Percentiles rank a stretch among this genome's conserved stretches.
Conservation (phyloP, 2,113 vertebrate genomes). For the Garra rufa region DNA sequence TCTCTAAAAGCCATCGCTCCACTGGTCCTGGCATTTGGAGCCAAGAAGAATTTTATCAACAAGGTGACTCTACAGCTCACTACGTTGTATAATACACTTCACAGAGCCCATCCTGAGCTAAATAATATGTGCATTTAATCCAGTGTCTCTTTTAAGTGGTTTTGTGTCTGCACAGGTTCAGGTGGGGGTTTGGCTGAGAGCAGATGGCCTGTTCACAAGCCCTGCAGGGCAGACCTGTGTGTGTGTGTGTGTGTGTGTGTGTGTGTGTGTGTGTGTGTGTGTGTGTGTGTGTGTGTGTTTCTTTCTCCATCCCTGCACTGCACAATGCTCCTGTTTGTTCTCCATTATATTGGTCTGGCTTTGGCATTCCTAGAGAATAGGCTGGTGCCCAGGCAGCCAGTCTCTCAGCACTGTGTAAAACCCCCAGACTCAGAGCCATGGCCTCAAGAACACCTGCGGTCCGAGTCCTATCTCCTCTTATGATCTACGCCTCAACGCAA, state of each 20-base stretch:
- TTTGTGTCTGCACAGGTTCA: slow-evolving; percentile 30
- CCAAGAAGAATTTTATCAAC: slow-evolving; percentile 25
- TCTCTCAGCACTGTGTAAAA: slow-evolving; percentile 43
- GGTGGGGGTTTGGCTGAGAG: slow-evolving; percentile 51
- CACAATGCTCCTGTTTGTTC: slow-evolving; percentile 78
- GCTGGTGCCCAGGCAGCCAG: slow-evolving; percentile 49
- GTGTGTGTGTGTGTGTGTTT: slow-evolving; percentile 37
- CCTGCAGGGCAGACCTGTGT: slow-evolving; percentile 49
- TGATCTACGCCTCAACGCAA: slow-evolving; percentile 29
- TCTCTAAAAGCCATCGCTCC: slow-evolving; percentile 19
- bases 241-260: background rate
- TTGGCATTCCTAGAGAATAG: slow-evolving; percentile 72
- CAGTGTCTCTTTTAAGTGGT: slow-evolving; percentile 45
- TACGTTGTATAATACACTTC: slow-evolving; percentile 2
- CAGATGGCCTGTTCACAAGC: slow-evolving; percentile 70
- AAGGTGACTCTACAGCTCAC: background rate
- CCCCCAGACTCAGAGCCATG: slow-evolving; percentile 1
- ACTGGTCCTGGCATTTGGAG: slow-evolving; percentile 7
- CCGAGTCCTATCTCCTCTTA: slow-evolving; percentile 12
- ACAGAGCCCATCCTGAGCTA: background rate
- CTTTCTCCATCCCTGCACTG: slow-evolving; percentile 48
- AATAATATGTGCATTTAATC: slow-evolving; percentile 2
- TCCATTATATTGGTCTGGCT: slow-evolving; percentile 68
- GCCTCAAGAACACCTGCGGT: slow-evolving; percentile 39
- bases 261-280: no score